phyloP scores from a whole-genome alignment of 2,113 vertebrate genomes.

The Chaetodon auriga region DNA sequence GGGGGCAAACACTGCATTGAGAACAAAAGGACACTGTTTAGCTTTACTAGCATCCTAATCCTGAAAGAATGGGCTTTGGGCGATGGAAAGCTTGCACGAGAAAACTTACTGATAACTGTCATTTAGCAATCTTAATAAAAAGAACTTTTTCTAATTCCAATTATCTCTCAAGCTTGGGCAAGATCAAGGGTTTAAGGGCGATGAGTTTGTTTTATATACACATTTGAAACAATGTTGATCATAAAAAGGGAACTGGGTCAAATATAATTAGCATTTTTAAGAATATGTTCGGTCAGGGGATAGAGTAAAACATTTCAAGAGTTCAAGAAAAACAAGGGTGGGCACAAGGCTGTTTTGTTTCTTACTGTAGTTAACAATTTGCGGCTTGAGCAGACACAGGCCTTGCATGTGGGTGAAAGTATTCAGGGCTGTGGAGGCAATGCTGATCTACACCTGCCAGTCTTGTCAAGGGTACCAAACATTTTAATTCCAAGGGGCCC shows the following conservation, averaged over 20 bases:
- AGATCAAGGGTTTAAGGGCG: background rate
- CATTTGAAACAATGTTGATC: background rate
- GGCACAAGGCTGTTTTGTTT: slow-evolving; percentile 31
- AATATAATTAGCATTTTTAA: slow-evolving; percentile 8
- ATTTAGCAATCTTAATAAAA: slow-evolving; percentile 11
- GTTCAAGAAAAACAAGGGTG: slow-evolving; percentile 3
- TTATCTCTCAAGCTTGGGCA: background rate
- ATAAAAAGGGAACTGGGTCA: background rate
- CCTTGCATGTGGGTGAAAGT: background rate
- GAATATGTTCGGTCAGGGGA: slow-evolving; percentile 1
- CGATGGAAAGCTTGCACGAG: slow-evolving; percentile 6
- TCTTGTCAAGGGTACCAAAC: slow-evolving; percentile 6
- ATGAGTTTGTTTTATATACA: background rate
- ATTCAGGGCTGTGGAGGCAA: slow-evolving; percentile 2
- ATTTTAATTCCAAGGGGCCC: slow-evolving; percentile 27
- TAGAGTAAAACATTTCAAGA: slow-evolving; percentile 4
- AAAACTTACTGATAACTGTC: slow-evolving; percentile 48
- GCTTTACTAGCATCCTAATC: slow-evolving; percentile 66
- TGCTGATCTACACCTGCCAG: slow-evolving; percentile 28
- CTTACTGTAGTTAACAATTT: slow-evolving; percentile 30
- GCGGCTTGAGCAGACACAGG: slow-evolving; percentile 6
- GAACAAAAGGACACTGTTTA: slow-evolving; percentile 75
- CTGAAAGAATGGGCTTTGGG: slow-evolving; percentile 59
- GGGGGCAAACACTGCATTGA: slow-evolving; percentile 41
- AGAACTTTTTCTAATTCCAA: background rate